Base-by-base conservation (phyloP, 53 echinoderm and acorn worm species). In the Glandiceps talaboti region DNA sequence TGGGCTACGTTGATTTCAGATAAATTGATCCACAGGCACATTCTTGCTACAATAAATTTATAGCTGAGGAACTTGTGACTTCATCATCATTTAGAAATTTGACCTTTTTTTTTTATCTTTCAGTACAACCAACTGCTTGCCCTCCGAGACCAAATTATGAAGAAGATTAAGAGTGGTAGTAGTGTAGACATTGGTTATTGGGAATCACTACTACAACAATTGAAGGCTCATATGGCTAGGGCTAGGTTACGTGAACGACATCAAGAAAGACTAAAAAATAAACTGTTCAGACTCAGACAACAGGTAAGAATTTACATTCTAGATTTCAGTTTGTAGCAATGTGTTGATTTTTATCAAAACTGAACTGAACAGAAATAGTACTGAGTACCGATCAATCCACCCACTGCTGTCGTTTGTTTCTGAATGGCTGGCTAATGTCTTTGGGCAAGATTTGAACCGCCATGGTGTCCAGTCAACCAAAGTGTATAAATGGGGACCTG, bases 131-230 rank as follows among this genome's bases (percentile, higher is more conserved):
- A 95, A 76, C 84, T 95, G 72, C 79, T 92, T 74, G 90, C 90
- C 33, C 82, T 92, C 20, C 88, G 92, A 29, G 85, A 79, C 30
- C 90, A 90, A 76, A 95, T 95, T 30, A 90, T 90, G 30, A 82
- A 84, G 31, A 82, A 92, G 64, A 92, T 95, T 79, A 90, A 90
- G 80, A 90, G 96, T 81, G 96, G 92, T 20, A 85, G 83, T 83
- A 90, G 88, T 28, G 85, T 95, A 14, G 96, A 95, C 28, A 95
- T 95, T 0, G 94, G 94, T 25, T 94, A 94, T 79, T 94, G 95
- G 95, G 95, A 95, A 77, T 90, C 95, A 1, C 80, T 95, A 27
- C 88, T 92, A 30, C 95, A 95, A 33, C 92, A 95, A 82, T 77
- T 95, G 29, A 92, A 92, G 73, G 90, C 95, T 14, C 88, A 95